Evolutionary conservation across 2,113 vertebrate genomes (phyloP).

Genomic region (Neogale vison): DNA sequence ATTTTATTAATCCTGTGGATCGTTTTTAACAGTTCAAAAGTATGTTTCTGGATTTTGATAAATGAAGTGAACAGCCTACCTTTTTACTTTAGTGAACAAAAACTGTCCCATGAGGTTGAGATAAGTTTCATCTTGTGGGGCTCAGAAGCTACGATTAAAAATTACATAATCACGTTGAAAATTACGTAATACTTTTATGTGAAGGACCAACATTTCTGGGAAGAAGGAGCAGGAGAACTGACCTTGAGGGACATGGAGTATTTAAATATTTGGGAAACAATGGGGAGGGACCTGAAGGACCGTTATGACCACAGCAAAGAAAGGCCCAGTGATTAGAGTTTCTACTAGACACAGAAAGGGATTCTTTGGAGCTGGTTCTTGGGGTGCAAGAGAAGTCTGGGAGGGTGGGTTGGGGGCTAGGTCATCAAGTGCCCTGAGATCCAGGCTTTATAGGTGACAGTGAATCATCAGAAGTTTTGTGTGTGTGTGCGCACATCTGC

Average conservation of each 20-base stretch:
- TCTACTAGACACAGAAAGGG: background rate
- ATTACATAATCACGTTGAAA: background rate
- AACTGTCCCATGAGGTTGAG: background rate
- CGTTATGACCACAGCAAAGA: background rate
- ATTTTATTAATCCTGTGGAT: background rate
- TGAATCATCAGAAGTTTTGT: background rate
- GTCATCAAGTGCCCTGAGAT: background rate
- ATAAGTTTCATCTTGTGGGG: slow-evolving; percentile 10
- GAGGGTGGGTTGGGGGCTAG: background rate
- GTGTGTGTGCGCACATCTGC: background rate
- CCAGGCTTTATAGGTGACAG: background rate
- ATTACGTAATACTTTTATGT: background rate
- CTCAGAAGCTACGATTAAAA: background rate
- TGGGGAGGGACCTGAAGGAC: background rate
- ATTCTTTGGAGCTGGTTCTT: background rate
- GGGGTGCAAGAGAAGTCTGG: background rate
- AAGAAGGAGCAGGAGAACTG: background rate
- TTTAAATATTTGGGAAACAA: slow-evolving; percentile 23
- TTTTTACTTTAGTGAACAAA: background rate
- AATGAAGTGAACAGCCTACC: background rate
- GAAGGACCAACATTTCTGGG: background rate
- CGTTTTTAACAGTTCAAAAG: background rate
- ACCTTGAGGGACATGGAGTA: background rate
- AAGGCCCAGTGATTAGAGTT: background rate
- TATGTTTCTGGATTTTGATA: slow-evolving; percentile 8